Evolutionary conservation across 2,113 vertebrate species (phyloP), one percentile per base, ranked within the genome.

Genomic region (Candoia aspera): DNA sequence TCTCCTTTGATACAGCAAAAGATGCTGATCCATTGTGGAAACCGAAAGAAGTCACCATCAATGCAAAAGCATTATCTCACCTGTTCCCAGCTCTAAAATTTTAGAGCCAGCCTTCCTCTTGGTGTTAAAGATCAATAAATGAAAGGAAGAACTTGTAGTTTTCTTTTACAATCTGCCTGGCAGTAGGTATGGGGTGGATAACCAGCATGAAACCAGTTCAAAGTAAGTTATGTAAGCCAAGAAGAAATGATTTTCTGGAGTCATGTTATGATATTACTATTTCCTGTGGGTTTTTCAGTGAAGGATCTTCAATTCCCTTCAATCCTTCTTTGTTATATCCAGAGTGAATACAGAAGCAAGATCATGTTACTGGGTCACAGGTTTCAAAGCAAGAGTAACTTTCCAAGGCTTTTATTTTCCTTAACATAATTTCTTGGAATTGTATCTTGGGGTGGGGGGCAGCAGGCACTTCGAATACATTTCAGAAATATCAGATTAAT

Each of bases 101-200:
- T 24, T 59, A 33, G 0, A 26, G 8, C 37, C 60, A 68, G 29
- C 55, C 92, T 86, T 90, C 92, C 93, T 89, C 33, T 1, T 90
- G 62, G 90, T 91, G 95, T 95, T 95, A 95, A 96, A 86, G 46
- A 90, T 93, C 17, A 62, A n/a, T 92, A 86, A 91, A 92, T 57
- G 93, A 42, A 13, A 42, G 94, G 92, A 95, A 88, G 92, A 10
- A 86, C 42, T 93, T 91, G 91, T 21, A 91, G 0, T 95, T 96
- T 92, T 46, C 5, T 90, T 91, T 59, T 55, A 88, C 42, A 92
- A 88, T 86, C 55, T 94, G 2, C 0, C 6, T 90, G n/a, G 59
- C 17, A 87, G 4, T 90, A n/a, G 1, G 91, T 88, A 93, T 91
- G 4, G 86, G 19, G 2, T 17, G 88, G 26, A 59, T 93, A 91